Conservation (phyloP, 2,113 vertebrate species). For the Osmerus mordax region DNA sequence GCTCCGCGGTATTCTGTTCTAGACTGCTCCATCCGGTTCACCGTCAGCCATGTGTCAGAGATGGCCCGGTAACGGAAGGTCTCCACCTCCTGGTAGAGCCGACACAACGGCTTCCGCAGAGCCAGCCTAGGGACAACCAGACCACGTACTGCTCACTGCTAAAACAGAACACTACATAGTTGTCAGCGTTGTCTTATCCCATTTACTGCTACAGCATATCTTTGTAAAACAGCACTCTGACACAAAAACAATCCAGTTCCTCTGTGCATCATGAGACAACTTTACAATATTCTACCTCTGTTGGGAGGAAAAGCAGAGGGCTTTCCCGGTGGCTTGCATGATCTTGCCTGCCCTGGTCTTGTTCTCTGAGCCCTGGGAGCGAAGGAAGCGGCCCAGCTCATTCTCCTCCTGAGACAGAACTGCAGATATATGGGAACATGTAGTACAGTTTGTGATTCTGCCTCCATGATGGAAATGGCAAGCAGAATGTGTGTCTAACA, state of each 20-base stretch:
- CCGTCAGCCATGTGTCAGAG: conserved; percentile 95
- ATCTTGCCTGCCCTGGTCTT: conserved; percentile 96
- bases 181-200: too few species aligned
- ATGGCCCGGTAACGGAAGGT: conserved; percentile 94
- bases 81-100: conserved; percentile 95
- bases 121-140: conserved; percentile 74
- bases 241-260: too few species aligned
- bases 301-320: conserved; percentile 96
- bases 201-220: too few species aligned
- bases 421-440: conserved; percentile 47
- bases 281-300: conserved; percentile 77
- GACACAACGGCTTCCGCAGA: conserved; percentile 83
- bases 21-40: conserved; percentile 94
- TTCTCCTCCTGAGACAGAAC: conserved; percentile 97
- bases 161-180: not conserved
- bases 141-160: not conserved
- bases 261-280: not conserved
- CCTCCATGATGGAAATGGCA: too few species aligned
- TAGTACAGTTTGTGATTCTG: too few species aligned
- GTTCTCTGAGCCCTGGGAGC: conserved; percentile 92
- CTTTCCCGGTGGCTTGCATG: conserved; percentile 98
- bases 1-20: conserved; percentile 93
- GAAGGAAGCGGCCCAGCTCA: conserved; percentile 93
- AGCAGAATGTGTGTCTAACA: too few species aligned
- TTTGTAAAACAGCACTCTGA: too few species aligned